phyloP scores from a whole-genome alignment of 2,113 vertebrate species.

The Globicephala melas region DNA sequence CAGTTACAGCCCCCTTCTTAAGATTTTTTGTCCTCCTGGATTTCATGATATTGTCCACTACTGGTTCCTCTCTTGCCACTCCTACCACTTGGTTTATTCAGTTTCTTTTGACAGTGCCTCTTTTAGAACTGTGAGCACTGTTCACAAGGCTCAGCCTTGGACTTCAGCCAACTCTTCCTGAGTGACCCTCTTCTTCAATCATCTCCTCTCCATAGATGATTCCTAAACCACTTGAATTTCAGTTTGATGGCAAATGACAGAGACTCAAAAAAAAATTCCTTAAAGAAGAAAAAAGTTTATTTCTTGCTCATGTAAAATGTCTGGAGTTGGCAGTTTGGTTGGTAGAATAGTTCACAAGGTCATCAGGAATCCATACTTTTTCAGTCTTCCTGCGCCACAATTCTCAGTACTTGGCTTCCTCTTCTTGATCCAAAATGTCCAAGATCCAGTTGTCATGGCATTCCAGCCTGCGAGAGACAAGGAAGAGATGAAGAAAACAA shows the following conservation, averaged over 20 bases:
- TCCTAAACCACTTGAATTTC: background rate
- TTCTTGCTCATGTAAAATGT: background rate
- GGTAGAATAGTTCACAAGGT: background rate
- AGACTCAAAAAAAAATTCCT: background rate
- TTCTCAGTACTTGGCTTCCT: background rate
- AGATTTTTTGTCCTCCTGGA: background rate
- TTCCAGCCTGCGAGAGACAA: background rate
- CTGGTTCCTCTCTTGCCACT: background rate
- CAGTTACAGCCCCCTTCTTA: background rate
- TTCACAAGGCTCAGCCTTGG: background rate
- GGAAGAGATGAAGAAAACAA: background rate
- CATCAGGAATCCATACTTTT: background rate
- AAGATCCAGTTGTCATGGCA: background rate
- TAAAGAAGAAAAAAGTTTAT: background rate
- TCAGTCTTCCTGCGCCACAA: background rate
- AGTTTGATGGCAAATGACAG: background rate
- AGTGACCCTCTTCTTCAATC: background rate
- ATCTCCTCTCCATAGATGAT: background rate
- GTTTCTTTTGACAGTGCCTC: background rate
- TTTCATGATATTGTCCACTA: background rate
- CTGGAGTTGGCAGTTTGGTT: background rate
- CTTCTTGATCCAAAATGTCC: background rate
- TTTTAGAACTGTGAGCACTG: background rate
- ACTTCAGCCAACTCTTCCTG: background rate
- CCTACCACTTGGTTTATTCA: background rate